phyloP scores from a whole-genome alignment of 1,140 invertebrate genomes.

The Tenebrio molitor region DNA sequence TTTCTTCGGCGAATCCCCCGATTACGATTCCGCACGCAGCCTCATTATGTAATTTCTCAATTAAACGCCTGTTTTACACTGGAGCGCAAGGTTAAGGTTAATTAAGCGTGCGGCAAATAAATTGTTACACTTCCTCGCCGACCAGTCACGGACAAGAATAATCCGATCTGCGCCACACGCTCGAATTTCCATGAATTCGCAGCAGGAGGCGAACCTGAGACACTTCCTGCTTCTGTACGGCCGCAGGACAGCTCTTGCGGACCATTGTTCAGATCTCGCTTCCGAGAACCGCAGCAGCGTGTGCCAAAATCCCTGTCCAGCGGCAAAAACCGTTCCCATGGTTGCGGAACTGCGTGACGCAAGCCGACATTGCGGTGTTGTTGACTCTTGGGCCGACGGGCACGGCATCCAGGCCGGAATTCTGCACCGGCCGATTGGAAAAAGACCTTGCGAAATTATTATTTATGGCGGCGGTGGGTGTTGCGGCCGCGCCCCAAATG shows the following conservation, averaged over 20 bases:
- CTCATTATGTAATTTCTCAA: conserved; percentile 13
- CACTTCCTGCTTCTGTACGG: conserved; percentile 19
- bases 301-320: too few species aligned
- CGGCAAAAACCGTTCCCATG: conserved; percentile 20
- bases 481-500: neutral
- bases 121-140: conserved; percentile 22
- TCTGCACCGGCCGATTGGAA: too few species aligned
- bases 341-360: conserved; percentile 28
- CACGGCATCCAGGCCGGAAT: neutral
- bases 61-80: conserved; percentile 10
- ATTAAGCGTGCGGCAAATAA: neutral
- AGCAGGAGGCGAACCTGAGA: neutral
- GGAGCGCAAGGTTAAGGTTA: conserved; percentile 19
- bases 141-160: conserved; percentile 11
- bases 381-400: conserved; percentile 1
- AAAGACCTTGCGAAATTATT: too few species aligned
- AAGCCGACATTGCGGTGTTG: conserved; percentile 14
- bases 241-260: neutral
- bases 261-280: neutral
- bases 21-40: conserved; percentile 15
- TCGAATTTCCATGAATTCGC: neutral
- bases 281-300: too few species aligned
- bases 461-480: neutral
- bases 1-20: neutral
- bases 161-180: neutral